A percentile compares a stretch with the other conserved stretches of the same genome.
Evolutionary conservation across 2,113 vertebrate species (phyloP).

Genomic region (Pteronura brasiliensis): DNA sequence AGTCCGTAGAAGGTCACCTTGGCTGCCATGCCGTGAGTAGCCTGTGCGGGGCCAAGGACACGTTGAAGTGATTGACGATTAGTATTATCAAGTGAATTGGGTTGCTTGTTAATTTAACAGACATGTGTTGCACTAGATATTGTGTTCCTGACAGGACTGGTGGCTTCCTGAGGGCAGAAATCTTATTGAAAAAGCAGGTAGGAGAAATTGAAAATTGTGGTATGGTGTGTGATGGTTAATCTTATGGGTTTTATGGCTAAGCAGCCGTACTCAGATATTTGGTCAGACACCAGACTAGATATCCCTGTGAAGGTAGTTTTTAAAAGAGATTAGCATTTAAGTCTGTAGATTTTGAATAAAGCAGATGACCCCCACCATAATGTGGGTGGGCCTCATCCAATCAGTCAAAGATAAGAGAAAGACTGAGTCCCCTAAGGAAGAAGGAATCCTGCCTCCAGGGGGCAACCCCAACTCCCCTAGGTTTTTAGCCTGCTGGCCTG

Average conservation of each 20-base stretch:
- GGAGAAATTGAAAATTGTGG: not conserved
- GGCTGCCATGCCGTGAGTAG: not conserved
- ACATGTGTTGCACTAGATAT: too few relatives aligned
- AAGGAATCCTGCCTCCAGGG: not conserved
- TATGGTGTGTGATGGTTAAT: not conserved
- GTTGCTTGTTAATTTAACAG: not conserved
- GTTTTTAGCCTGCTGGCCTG: not conserved
- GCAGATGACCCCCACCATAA: not conserved
- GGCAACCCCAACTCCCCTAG: not conserved
- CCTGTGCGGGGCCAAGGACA: not conserved
- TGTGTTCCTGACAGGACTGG: not conserved
- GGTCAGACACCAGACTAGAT: not conserved
- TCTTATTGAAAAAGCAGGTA: not conserved
- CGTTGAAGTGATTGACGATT: not conserved
- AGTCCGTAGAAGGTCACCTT: not conserved
- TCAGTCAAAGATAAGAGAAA: not conserved
- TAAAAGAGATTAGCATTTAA: not conserved
- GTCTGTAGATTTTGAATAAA: not conserved
- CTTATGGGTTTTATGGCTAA: not conserved
- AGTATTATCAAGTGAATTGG: not conserved
- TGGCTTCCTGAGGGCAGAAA: not conserved
- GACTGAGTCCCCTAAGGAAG: not conserved
- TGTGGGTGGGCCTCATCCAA: not conserved
- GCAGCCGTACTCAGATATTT: not conserved
- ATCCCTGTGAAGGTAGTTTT: not conserved